These are phyloP conservation scores for Noctua comes DNA, from an alignment of 2,888 invertebrate genomes.

Conservation along the genomic window DNA sequence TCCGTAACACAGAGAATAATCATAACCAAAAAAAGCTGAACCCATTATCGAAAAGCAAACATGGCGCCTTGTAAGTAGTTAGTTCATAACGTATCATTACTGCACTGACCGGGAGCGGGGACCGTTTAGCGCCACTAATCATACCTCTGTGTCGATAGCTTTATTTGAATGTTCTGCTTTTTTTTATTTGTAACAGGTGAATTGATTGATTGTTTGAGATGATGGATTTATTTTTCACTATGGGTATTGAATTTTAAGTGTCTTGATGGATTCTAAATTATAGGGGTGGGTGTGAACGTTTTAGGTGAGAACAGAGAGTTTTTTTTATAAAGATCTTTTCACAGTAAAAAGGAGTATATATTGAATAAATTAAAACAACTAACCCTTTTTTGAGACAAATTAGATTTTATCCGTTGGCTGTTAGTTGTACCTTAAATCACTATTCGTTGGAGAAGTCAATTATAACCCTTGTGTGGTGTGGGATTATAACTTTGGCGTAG, in stretches of 20 bases:
- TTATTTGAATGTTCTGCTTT: constrained; percentile 39
- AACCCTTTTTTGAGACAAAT: neutral
- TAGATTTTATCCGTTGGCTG: neutral
- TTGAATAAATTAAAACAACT: no score
- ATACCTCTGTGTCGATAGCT: constrained; percentile 50
- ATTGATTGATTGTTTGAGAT: constrained; percentile 59
- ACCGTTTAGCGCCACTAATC: constrained; percentile 55
- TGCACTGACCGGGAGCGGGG: constrained; percentile 52
- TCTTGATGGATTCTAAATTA: constrained; percentile 15
- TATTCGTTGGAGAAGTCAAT: neutral
- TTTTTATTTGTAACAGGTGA: constrained; percentile 48
- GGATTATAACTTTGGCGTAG: constrained; percentile 7
- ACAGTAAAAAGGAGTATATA: neutral
- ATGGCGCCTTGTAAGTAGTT: constrained; percentile 9
- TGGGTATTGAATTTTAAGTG: constrained; percentile 5
- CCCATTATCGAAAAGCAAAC: constrained; percentile 42
- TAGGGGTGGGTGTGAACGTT: constrained; percentile 9
- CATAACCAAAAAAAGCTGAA: neutral
- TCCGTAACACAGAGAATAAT: neutral
- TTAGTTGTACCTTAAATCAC: neutral
- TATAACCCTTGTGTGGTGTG: neutral
- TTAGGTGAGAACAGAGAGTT: neutral
- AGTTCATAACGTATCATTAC: constrained; percentile 63
- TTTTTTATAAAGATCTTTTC: neutral
- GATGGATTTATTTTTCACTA: constrained; percentile 56